phyloP scores from a whole-genome alignment of 1,140 invertebrate species.

The Arctopsyche grandis region DNA sequence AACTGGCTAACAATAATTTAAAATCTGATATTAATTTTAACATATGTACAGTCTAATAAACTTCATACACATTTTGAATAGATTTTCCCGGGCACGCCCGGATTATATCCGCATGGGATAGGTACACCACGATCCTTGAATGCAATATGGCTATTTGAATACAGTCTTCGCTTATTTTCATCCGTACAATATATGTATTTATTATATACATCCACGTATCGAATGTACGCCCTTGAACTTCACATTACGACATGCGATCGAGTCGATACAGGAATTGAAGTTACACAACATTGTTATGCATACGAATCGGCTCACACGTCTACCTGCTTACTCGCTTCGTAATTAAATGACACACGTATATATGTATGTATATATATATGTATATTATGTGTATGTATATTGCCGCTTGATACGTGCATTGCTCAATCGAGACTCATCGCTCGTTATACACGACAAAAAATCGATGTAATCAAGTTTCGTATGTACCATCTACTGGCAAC shows the following conservation, averaged over 20 bases:
- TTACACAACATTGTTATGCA: slow-evolving; percentile 31
- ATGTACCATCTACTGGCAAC: no score
- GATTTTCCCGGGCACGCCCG: no score
- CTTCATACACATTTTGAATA: no score
- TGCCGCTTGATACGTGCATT: neutral
- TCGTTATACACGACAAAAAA: neutral
- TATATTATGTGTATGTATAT: neutral
- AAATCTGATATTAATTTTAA: no score
- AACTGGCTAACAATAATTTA: no score
- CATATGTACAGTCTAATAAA: no score
- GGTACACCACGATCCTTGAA: no score
- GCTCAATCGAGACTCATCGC: neutral
- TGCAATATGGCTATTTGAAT: no score
- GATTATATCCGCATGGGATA: no score
- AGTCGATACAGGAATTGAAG: neutral
- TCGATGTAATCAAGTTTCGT: no score
- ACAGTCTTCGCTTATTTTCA: no score
- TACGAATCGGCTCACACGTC: neutral
- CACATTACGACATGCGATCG: slow-evolving; percentile 16
- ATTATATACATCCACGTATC: neutral
- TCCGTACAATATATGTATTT: no score
- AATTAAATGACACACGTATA: slow-evolving; percentile 24
- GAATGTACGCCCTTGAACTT: slow-evolving; percentile 32
- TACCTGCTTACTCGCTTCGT: neutral
- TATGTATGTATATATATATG: neutral